Evolutionary conservation across 2,113 vertebrate genomes (phyloP), one percentile per base, ranked within the genome.

Genomic region (Heliornis fulica): DNA sequence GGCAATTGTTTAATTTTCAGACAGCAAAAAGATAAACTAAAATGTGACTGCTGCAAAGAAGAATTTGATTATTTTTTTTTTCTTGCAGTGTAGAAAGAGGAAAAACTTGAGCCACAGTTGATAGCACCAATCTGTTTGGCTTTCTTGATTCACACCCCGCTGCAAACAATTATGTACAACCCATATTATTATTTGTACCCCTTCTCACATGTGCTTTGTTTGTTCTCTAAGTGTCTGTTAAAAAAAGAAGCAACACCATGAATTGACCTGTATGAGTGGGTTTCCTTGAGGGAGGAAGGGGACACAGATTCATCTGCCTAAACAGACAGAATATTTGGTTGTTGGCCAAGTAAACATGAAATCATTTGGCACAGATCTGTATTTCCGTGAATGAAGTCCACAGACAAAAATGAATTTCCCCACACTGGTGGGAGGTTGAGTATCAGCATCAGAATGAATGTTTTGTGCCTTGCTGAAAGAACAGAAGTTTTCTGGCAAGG

Each of bases 1-100:
- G 32, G 63, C 93, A 94, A 84, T 93, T 94, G 92, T 95, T 96
- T 96, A 81, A 59, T 96, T 96, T 95, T 88, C 51, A 90, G 60
- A 54, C 56, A 48, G 94, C 45, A 74, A 76, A 75, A 92, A 86
- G 88, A 94, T 95, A 85, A 96, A 95, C 87, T 88, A 38, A 71
- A 78, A 69, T 43, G 68, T 88, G 75, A 34, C 79, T 80, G 60
- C 56, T 95, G 40, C 31, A 48, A 64, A 81, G 71, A 63, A 74
- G 36, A 93, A 86, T 76, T 80, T 46, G 28, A 32, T 76, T n/a
- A n/a, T n/a, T n/a, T n/a, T n/a, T n/a, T n/a, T 91, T 84, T 94
- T 86, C 69, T 63, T 95, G 31, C 54, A 28, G 17, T 28, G 34
- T 80, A 74, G 66, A 90, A 91, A 51, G 51, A 84, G 23, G 40